A percentile compares a stretch with the other conserved stretches of the same genome.
These are phyloP conservation scores for Spheniscus humboldti DNA, from an alignment of 2,797 vertebrate species.

Conservation along the genomic window DNA sequence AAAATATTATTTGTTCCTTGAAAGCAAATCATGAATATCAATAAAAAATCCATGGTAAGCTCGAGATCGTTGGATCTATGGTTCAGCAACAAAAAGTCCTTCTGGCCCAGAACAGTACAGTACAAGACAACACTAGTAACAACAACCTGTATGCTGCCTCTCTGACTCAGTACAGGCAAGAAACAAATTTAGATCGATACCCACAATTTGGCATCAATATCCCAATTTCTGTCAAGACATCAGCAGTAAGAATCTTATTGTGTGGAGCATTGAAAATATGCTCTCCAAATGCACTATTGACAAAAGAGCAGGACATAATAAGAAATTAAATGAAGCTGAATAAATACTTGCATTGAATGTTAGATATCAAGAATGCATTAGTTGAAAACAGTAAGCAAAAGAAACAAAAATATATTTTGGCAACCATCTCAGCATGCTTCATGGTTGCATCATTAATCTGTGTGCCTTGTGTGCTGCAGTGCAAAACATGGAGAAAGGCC, in stretches of 20 bases:
- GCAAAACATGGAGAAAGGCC: neutral
- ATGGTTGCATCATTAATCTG: neutral
- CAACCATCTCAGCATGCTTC: neutral
- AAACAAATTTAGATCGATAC: constrained; percentile 67
- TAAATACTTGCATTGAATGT: constrained; percentile 49
- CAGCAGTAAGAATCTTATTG: constrained; percentile 30
- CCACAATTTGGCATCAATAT: constrained; percentile 57
- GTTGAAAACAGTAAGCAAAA: constrained; percentile 49
- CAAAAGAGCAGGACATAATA: constrained; percentile 52
- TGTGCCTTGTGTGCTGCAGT: neutral
- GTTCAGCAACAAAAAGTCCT: neutral
- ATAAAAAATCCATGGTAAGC: neutral
- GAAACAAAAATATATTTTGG: neutral
- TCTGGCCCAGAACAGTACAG: neutral
- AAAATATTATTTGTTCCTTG: neutral
- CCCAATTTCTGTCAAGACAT: constrained; percentile 58
- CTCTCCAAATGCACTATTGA: constrained; percentile 64
- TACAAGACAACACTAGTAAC: neutral
- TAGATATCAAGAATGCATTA: constrained; percentile 33
- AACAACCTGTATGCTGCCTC: neutral
- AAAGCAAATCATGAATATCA: neutral
- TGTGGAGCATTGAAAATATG: constrained; percentile 34
- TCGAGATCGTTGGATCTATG: neutral
- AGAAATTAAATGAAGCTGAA: constrained; percentile 74
- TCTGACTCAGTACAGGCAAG: constrained; percentile 6